Percentiles rank a stretch among this genome's conserved stretches.
These are phyloP conservation scores for Caenorhabditis zanzibari DNA, from an alignment of 2,888 invertebrate species.

Conservation along the genomic window DNA sequence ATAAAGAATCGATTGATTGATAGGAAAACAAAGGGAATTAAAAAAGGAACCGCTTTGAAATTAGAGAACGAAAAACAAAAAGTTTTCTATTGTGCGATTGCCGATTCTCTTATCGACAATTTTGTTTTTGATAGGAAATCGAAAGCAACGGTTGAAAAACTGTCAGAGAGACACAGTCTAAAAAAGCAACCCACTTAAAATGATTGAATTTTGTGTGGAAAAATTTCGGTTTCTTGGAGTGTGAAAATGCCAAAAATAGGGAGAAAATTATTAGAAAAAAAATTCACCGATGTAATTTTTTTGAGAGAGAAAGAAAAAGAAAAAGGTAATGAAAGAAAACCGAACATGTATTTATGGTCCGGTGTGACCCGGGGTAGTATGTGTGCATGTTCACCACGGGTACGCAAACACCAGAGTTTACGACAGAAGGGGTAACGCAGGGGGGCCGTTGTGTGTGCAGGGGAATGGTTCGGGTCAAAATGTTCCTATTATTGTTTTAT, in stretches of 20 bases:
- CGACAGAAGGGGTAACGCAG: conserved; percentile 2
- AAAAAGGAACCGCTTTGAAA: too few relatives aligned
- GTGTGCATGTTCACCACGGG: too few relatives aligned
- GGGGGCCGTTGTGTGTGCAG: too few relatives aligned
- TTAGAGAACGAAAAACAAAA: conserved; percentile 14
- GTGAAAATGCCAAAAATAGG: not conserved
- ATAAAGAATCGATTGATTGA: not conserved
- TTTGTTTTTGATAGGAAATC: not conserved
- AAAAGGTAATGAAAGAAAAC: too few relatives aligned
- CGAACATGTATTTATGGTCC: too few relatives aligned
- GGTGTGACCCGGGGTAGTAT: too few relatives aligned
- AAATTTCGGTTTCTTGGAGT: not conserved
- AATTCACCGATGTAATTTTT: too few relatives aligned
- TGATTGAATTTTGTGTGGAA: not conserved
- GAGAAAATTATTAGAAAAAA: not conserved
- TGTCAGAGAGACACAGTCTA: too few relatives aligned
- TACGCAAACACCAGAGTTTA: conserved; percentile 15
- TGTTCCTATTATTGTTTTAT: too few relatives aligned
- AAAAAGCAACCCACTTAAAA: not conserved
- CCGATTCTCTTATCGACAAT: not conserved
- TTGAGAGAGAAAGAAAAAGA: too few relatives aligned
- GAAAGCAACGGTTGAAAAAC: too few relatives aligned
- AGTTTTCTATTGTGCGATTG: not conserved
- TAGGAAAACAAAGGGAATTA: not conserved
- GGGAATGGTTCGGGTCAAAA: too few relatives aligned